phyloP scores from a whole-genome alignment of 2,888 invertebrate genomes.

The Clistopyga incitator region DNA sequence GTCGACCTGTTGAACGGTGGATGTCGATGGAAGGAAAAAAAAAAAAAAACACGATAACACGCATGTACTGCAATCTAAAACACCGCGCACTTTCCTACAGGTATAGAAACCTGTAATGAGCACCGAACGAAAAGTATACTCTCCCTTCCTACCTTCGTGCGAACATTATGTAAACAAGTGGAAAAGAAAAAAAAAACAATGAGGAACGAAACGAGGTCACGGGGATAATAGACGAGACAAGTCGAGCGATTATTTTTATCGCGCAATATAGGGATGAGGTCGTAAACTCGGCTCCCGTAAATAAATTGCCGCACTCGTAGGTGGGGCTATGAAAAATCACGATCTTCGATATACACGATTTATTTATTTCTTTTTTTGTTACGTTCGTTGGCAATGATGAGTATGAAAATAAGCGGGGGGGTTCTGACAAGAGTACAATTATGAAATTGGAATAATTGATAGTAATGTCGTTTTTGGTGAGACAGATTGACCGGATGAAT shows the following conservation, averaged over 20 bases:
- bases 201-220: slow-evolving; percentile 48
- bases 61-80: neutral
- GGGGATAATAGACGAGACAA: slow-evolving; percentile 53
- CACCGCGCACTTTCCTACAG: neutral
- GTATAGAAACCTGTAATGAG: neutral
- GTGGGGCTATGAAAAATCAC: neutral
- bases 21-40: neutral
- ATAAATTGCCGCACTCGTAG: slow-evolving; percentile 12
- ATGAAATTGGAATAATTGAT: slow-evolving; percentile 45
- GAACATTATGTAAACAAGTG: slow-evolving; percentile 28
- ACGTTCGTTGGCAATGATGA: no score
- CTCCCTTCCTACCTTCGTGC: neutral
- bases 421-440: no score
- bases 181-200: slow-evolving; percentile 30
- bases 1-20: slow-evolving; percentile 56
- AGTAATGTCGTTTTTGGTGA: neutral
- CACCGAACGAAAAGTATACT: neutral
- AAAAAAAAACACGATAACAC: slow-evolving; percentile 14
- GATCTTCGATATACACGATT: neutral
- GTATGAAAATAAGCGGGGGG: no score
- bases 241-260: slow-evolving; percentile 58
- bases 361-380: neutral
- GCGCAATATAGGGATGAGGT: slow-evolving; percentile 23
- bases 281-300: slow-evolving; percentile 26
- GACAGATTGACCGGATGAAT: slow-evolving; percentile 25